A percentile compares a stretch with the other conserved stretches of the same genome.
Evolutionary conservation across 2,113 vertebrate genomes (phyloP).

Genomic region (Aegotheles bennettii): DNA sequence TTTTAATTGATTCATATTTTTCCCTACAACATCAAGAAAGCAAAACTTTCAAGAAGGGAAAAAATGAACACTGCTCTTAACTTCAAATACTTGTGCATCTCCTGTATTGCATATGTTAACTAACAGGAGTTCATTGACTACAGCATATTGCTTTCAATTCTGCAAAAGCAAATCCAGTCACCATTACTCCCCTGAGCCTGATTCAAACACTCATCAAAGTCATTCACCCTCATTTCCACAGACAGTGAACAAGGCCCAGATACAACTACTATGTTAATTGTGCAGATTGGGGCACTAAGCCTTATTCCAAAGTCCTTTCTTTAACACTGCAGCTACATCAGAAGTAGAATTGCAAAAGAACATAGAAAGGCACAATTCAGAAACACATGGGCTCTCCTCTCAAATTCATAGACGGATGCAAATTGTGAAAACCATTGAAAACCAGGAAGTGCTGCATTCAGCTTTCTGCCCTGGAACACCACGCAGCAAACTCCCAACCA

Average conservation of each 20-base stretch:
- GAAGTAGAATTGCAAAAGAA: not conserved
- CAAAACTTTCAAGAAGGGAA: not conserved
- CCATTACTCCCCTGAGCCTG: not conserved
- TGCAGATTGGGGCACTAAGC: not conserved
- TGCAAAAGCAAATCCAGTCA: not conserved
- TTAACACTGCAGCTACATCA: not conserved
- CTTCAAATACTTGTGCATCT: not conserved
- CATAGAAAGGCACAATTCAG: not conserved
- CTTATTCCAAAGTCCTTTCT: not conserved
- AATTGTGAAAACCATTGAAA: not conserved
- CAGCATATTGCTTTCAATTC: not conserved
- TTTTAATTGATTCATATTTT: not conserved
- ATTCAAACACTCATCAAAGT: not conserved
- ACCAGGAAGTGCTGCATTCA: not conserved
- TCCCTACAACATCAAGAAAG: not conserved
- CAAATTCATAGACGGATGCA: not conserved
- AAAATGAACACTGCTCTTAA: not conserved
- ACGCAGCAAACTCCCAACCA: not conserved
- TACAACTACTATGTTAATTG: rapidly evolving
- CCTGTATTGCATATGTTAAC: not conserved
- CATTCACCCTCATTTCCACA: not conserved
- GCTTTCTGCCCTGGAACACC: slow-evolving; percentile 28
- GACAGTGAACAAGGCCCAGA: not conserved
- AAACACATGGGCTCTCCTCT: not conserved
- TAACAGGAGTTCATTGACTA: not conserved